Base-by-base conservation (phyloP, 2,888 invertebrate species). In the Corythucha ciliata region DNA sequence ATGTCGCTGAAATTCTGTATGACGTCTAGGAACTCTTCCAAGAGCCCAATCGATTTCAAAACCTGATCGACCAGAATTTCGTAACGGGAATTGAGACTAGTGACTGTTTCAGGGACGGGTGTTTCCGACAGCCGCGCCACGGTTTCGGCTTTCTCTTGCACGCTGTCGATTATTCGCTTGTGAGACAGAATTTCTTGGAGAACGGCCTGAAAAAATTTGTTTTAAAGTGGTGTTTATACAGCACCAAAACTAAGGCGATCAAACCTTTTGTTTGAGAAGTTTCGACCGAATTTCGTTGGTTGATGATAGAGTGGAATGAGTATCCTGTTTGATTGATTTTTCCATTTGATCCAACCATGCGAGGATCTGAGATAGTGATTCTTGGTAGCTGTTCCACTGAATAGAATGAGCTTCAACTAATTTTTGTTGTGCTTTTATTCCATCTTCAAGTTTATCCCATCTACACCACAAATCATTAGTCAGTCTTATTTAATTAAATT, bases 101-200 rank as follows among this genome's bases (percentile, higher is more conserved):
- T 74, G 8, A 87, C 77, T 18, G 79, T 81, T 21, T 78, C 73
- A 34, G 57, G 37, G 73, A 75, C 48, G 57, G 79, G 72, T 16
- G 44, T 41, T 51, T 51, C 41, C 12, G 55, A 48, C 36, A 50
- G 21, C 45, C 80, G 73, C 3, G 83, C 75, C 10, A 82, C 66
- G 16, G 75, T 76, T 59, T 82, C 80, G 0, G 90, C 89, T 68
- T 92, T 93, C 64, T 92, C 92, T 6, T 83, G 83, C 1, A 93
- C 81, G 4, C 84, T 82, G 70, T 94, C 93, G 34, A 94, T 81
- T 4, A 92, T 81, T 59, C 91, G 75, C 66, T 92, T 92, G 65
- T 94, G 88, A 0, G 91, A 84, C 52, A 81, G 72, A 21, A 92
- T 87, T 70, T 96, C 94, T 71, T 94, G 92, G 48, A 87, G 76